Evolutionary conservation across 2,888 invertebrate genomes (phyloP).

Genomic region (Adineta ricciae): DNA sequence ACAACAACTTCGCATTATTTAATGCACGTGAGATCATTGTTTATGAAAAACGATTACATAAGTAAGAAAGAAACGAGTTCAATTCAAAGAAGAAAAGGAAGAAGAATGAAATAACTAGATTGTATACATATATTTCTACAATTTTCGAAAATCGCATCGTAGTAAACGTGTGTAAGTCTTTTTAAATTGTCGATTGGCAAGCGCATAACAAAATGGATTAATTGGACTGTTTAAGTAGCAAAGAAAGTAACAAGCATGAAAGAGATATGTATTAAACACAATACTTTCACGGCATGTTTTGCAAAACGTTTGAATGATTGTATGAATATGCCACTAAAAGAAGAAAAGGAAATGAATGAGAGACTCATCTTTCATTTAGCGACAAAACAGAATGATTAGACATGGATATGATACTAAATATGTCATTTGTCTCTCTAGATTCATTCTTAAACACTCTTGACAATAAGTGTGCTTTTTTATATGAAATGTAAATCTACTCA

Average conservation of each 20-base stretch:
- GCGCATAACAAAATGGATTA: slow-evolving; percentile 95
- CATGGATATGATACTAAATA: slow-evolving; percentile 68
- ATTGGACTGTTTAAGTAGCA: slow-evolving; percentile 98
- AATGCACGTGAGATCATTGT: no score
- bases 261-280: slow-evolving; percentile 22
- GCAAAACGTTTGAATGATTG: slow-evolving; percentile 19
- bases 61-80: not conserved
- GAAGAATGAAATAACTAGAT: not conserved
- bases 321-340: slow-evolving; percentile 21
- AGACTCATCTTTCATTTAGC: not conserved
- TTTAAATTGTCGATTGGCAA: slow-evolving; percentile 97
- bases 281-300: not conserved
- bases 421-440: slow-evolving; percentile 63
- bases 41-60: no score
- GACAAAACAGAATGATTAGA: no score
- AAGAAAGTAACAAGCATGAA: slow-evolving; percentile 59
- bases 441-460: not conserved
- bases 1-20: no score
- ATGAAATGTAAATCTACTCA: not conserved
- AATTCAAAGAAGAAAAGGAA: not conserved
- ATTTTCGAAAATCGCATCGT: slow-evolving; percentile 84
- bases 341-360: not conserved
- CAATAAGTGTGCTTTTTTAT: not conserved
- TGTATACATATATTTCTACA: not conserved
- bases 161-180: slow-evolving; percentile 91